Evolutionary conservation across 2,797 vertebrate genomes (phyloP), one percentile per base, ranked within the genome.

Genomic region (Bradypodion pumilum): DNA sequence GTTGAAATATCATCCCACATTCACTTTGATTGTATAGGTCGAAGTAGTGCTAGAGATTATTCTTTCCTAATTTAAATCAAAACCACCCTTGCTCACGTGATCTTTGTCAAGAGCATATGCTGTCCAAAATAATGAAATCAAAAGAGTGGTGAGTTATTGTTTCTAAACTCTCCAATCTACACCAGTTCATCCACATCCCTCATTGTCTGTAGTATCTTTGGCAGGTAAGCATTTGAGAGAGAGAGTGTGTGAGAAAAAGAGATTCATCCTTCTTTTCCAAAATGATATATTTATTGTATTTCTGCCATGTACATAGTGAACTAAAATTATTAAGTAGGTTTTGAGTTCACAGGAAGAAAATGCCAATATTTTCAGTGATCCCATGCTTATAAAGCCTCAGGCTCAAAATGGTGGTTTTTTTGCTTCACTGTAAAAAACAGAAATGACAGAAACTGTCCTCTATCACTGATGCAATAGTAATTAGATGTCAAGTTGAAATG

Each of bases 311-410:
- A 74, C 44, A 70, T 85, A 65, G 40, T 87, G 80, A 92, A 90
- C 88, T 92, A 90, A 85, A 91, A 90, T 83, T 87, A 86, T 62
- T 73, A 82, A 90, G 92, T 91, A 82, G 89, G 89, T 92, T 90
- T 89, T 86, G 69, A 91, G 76, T 91, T 89, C 85, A 91, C 79
- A 89, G 87, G 70, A 93, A 78, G 84, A 91, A 92, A 92, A 88
- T 88, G 83, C 42, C 89, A 80, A 90, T 94, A 91, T 63, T 87
- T 91, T 92, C n/a, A 82, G 68, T 7, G 80, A 32, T 79, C 89
- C 69, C 62, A 40, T 65, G 79, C 15, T 85, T 87, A 44, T 88
- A 89, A 89, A 89, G 78, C 74, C 75, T 72, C 75, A 86, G 79
- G 72, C 73, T 81, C 85, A 25, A 87, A 92, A 76, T 29, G 27